phyloP scores from a whole-genome alignment of 2,113 vertebrate genomes.

The Nerophis ophidion region DNA sequence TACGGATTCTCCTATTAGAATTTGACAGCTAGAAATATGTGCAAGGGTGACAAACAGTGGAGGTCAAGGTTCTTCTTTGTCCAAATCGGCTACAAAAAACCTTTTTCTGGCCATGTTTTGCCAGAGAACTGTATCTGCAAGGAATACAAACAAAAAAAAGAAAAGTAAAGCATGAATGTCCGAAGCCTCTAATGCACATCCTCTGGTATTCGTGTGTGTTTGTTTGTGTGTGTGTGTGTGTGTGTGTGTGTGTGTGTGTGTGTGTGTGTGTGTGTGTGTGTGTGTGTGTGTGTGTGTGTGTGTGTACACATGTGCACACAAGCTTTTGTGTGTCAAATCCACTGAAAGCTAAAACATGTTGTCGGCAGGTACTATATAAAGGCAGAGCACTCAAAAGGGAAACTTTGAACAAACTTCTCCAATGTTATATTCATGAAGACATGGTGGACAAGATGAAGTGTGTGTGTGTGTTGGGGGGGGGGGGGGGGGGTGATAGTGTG shows the following conservation, averaged over 20 bases:
- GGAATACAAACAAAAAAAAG: too few species aligned
- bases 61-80: background rate
- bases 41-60: background rate
- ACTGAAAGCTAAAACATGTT: conserved; percentile 42
- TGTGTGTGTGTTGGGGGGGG: background rate
- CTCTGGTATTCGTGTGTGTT: conserved; percentile 7
- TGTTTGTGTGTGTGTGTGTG: conserved; percentile 2
- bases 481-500: background rate
- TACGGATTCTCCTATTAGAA: background rate
- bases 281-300: background rate
- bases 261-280: background rate
- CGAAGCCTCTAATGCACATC: conserved; percentile 8
- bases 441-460: background rate
- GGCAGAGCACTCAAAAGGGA: conserved; percentile 18
- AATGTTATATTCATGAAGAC: conserved; percentile 55
- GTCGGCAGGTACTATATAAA: conserved; percentile 22
- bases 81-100: background rate
- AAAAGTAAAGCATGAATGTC: background rate
- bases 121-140: too few species aligned
- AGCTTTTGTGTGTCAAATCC: conserved; percentile 1
- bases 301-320: background rate
- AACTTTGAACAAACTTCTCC: conserved; percentile 26
- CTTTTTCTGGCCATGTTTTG: background rate
- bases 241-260: background rate
- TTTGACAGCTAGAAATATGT: background rate